These are phyloP conservation scores for Aphelenchoides besseyi DNA, from an alignment of 1,140 invertebrate species.

Conservation along the genomic window DNA sequence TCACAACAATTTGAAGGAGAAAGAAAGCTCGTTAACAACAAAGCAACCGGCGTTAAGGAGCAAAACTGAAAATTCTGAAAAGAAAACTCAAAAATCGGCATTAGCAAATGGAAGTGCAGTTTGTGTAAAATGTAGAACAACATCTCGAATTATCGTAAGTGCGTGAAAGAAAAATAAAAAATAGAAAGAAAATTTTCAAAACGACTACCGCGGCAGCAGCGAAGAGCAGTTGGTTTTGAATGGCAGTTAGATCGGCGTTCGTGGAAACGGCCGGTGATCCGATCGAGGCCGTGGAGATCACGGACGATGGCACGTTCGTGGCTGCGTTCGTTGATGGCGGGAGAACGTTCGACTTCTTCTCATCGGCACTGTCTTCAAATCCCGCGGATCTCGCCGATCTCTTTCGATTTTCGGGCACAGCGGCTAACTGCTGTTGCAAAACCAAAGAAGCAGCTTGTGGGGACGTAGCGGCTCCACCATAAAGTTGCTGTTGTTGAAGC, in stretches of 20 bases:
- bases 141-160: not conserved
- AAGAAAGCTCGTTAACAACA: too few species aligned
- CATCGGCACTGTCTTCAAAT: conserved; percentile 28
- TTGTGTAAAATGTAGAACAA: too few species aligned
- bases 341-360: conserved; percentile 23
- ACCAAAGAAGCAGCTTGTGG: conserved; percentile 4
- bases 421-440: conserved; percentile 27
- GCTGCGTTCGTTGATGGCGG: conserved; percentile 20
- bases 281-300: not conserved
- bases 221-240: conserved; percentile 7
- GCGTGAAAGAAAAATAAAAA: not conserved
- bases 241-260: not conserved
- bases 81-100: not conserved
- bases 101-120: not conserved
- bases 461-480: conserved; percentile 10
- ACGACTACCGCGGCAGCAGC: conserved; percentile 18
- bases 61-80: not conserved
- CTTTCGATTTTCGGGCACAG: conserved; percentile 20
- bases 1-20: too few species aligned
- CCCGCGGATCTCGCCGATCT: conserved; percentile 20
- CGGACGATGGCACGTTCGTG: conserved; percentile 3
- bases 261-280: not conserved
- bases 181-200: conserved; percentile 13
- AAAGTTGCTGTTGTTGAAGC: conserved; percentile 38
- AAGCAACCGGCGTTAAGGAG: not conserved